Conservation (phyloP, 2,797 vertebrate genomes). For the Tadarida brasiliensis region DNA sequence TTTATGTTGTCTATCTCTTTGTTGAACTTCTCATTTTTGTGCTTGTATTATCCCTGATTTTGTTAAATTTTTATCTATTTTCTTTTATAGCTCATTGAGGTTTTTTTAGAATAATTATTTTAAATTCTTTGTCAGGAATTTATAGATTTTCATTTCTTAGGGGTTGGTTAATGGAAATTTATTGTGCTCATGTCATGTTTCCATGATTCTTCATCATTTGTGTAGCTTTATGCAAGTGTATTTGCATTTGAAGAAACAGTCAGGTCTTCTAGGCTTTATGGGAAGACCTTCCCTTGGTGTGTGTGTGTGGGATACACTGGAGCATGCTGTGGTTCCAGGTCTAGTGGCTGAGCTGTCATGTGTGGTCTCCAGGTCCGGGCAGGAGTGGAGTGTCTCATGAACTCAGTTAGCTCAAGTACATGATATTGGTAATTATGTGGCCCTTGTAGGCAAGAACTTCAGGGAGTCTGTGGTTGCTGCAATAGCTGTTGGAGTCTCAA, state of each 20-base stretch:
- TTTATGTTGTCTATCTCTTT: not conserved
- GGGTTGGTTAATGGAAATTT: not conserved
- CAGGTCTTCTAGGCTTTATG: not conserved
- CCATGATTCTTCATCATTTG: not conserved
- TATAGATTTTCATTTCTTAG: not conserved
- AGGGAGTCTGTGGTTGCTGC: not conserved
- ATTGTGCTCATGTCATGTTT: not conserved
- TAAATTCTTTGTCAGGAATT: not conserved
- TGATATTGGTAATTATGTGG: not conserved
- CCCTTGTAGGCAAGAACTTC: not conserved
- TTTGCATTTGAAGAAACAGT: constrained; percentile 10
- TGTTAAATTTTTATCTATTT: not conserved
- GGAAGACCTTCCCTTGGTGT: not conserved
- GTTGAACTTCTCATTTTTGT: not conserved
- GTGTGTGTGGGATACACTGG: not conserved
- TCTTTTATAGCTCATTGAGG: not conserved
- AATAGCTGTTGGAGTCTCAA: not conserved
- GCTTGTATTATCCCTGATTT: not conserved
- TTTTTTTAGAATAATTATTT: not conserved
- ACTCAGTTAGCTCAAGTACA: not conserved
- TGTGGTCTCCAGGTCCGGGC: not conserved
- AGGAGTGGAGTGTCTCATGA: not conserved
- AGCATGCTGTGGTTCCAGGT: not conserved
- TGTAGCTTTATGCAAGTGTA: not conserved
- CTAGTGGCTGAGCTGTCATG: not conserved